Evolutionary conservation across 2,888 invertebrate genomes (phyloP).

Genomic region (Drosophila infuscata): DNA sequence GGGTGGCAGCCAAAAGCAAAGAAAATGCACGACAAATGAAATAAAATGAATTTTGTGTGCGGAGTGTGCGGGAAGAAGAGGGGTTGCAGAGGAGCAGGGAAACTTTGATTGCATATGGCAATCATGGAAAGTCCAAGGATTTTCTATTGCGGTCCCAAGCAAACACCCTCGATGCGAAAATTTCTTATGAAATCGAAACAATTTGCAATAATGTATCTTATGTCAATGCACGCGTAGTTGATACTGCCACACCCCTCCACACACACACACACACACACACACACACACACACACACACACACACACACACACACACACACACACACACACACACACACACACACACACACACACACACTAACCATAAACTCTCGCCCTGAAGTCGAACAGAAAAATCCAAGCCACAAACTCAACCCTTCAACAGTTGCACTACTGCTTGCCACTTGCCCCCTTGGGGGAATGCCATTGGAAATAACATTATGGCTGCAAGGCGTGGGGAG

Average conservation of each 20-base stretch:
- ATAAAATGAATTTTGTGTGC: constrained; percentile 56
- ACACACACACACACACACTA: neutral
- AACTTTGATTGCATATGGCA: constrained; percentile 64
- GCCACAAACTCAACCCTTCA: constrained; percentile 40
- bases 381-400: constrained; percentile 16
- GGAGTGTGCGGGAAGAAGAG: neutral
- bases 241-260: constrained; percentile 24
- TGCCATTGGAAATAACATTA: constrained; percentile 68
- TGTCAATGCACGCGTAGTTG: constrained; percentile 72
- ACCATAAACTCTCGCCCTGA: constrained; percentile 14
- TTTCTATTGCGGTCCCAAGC: constrained; percentile 19
- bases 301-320: too few relatives aligned
- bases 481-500: constrained; percentile 25
- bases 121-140: constrained; percentile 60
- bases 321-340: too few relatives aligned
- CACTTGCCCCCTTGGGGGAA: constrained; percentile 38
- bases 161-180: constrained; percentile 53
- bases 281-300: neutral
- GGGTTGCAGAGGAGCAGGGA: neutral
- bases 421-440: constrained; percentile 28
- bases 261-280: neutral
- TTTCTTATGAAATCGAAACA: constrained; percentile 80
- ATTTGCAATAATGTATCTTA: constrained; percentile 81
- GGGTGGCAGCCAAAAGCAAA: constrained; percentile 70
- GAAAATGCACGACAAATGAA: constrained; percentile 71